phyloP scores from a whole-genome alignment of 2,888 invertebrate species.

The Trissoscelio sp. region DNA sequence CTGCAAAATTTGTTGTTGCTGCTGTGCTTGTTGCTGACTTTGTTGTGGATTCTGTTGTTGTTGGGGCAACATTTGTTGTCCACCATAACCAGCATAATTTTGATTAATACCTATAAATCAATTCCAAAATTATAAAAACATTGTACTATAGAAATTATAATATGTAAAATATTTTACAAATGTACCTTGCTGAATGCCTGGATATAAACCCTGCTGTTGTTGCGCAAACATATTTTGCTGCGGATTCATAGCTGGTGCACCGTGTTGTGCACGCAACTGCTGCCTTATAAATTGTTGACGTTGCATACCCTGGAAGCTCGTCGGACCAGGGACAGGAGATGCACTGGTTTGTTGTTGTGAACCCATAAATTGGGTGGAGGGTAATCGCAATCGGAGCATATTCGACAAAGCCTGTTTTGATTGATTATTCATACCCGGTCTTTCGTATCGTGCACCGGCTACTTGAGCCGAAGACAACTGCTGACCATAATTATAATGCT shows the following conservation, averaged over 20 bases:
- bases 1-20: slow-evolving; percentile 76
- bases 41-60: slow-evolving; percentile 76
- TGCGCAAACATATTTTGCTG: slow-evolving; percentile 84
- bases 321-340: slow-evolving; percentile 78
- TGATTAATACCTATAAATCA: slow-evolving; percentile 86
- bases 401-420: slow-evolving; percentile 94
- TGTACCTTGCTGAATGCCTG: slow-evolving; percentile 86
- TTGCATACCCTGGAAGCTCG: slow-evolving; percentile 82
- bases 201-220: slow-evolving; percentile 84
- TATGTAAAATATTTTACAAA: no score
- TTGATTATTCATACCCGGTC: slow-evolving; percentile 86
- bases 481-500: slow-evolving; percentile 84
- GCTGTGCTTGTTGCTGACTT: slow-evolving; percentile 75
- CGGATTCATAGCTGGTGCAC: slow-evolving; percentile 82
- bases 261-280: slow-evolving; percentile 80
- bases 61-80: slow-evolving; percentile 83
- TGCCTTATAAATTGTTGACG: slow-evolving; percentile 83
- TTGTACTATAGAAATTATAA: no score
- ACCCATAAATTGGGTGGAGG: slow-evolving; percentile 84
- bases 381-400: slow-evolving; percentile 92
- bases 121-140: no score
- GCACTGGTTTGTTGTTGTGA: slow-evolving; percentile 79
- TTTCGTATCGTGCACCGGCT: slow-evolving; percentile 80
- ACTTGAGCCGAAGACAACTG: slow-evolving; percentile 83
- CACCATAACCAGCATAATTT: slow-evolving; percentile 87